Base-by-base conservation (phyloP, 2,797 vertebrate genomes). In the Spea hammondii region DNA sequence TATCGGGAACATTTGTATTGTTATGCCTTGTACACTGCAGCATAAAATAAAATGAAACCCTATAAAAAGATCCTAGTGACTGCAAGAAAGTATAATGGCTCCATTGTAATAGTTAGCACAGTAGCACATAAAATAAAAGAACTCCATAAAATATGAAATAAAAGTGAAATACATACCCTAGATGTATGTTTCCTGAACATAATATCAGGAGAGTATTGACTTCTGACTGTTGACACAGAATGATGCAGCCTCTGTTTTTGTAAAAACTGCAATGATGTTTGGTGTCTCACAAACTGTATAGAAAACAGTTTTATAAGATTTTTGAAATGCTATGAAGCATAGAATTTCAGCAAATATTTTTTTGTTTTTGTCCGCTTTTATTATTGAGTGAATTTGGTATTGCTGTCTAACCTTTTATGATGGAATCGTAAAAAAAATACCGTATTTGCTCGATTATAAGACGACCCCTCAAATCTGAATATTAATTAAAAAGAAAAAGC, bases 31-130 rank as follows among this genome's bases (percentile, higher is more conserved):
- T 74, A 71, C 73, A 55, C 44, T 57, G 51, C 50, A 74, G 55
- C 57, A 59, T 72, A 80, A 65, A 76, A 74, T 70, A 80, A 80
- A 80, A 80, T 74, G 51, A 69, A 77, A 51, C 44, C n/a, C 72
- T 72, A 72, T 67, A 80, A 76, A 80, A 60, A 50, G 44, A 59
- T 70, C 55, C 3, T 49, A 64, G 65, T n/a, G 8, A 51, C 50
- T 80, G 50, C 72, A 75, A 47, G 14, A 72, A 80, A 80, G 75
- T 59, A 8, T 62, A 65, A 70, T 80, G 72, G 14, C 17, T 49
- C 66, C 45, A 65, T 74, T 74, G 66, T 69, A 70, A 69, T 76
- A 64, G 49, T 55, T 70, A 79, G 66, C 69, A 44, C 50, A 65
- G 59, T 4, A 55, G 59, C 46, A 76, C 50, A 71, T 80, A 80